Percentiles rank a stretch among this genome's conserved stretches.
These are phyloP conservation scores for Gnathochromis pfefferi DNA, from an alignment of 2,113 vertebrate species.

Conservation along the genomic window DNA sequence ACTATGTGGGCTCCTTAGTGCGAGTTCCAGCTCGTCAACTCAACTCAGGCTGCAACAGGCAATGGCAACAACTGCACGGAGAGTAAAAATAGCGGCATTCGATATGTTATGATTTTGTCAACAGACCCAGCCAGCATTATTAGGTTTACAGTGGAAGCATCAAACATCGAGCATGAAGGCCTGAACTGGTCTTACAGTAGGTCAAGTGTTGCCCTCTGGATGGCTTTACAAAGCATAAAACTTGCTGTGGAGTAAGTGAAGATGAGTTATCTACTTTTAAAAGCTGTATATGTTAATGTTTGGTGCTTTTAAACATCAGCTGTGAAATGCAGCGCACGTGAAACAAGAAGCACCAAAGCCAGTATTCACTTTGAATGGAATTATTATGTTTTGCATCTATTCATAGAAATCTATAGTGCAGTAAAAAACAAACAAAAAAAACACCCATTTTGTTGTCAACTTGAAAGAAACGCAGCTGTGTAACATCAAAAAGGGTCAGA, in stretches of 20 bases:
- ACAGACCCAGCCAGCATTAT: neutral
- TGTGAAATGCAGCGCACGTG: fast-evolving
- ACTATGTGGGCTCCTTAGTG: neutral
- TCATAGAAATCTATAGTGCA: neutral
- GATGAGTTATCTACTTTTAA: neutral
- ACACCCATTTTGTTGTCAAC: neutral
- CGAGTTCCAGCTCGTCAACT: neutral
- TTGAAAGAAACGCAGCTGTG: neutral
- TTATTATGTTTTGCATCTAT: neutral
- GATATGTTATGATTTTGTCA: neutral
- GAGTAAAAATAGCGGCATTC: neutral
- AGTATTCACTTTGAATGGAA: neutral
- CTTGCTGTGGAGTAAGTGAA: neutral
- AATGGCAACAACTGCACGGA: neutral
- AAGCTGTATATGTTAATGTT: neutral
- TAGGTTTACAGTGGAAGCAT: neutral
- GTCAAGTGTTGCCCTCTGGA: neutral
- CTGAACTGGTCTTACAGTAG: neutral
- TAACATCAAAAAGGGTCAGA: neutral
- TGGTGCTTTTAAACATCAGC: neutral
- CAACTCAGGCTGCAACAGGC: neutral
- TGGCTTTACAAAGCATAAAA: neutral
- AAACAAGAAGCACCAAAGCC: neutral
- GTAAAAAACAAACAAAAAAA: neutral
- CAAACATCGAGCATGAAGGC: neutral